Base-by-base conservation (phyloP, 2,888 invertebrate genomes). In the Aspidiotus destructor region DNA sequence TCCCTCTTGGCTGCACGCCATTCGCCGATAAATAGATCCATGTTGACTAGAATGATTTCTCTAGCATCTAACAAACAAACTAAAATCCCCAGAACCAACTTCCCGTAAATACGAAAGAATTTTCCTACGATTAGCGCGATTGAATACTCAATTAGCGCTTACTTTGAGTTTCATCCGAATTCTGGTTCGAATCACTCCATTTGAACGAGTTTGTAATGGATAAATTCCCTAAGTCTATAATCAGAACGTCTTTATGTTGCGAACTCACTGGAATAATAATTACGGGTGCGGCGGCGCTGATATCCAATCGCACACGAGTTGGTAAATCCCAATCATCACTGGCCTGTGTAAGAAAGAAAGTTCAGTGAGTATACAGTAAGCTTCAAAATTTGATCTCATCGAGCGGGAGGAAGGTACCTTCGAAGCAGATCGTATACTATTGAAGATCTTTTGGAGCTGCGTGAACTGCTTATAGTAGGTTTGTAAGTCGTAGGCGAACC, bases 401-500 rank as follows among this genome's bases (percentile, higher is more conserved):
- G 17, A 15, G 15, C 11, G 7, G 17, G 28, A 28, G 2, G 28
- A 28, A 28, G 5, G 74, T 62, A 84, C 81, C 75, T 83, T 80
- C 7, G 81, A 79, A 2, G 82, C 84, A 11, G 87, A 86, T 73
- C 87, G 82, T 74, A 85, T 80, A 71, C 83, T 80, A 7, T 81
- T 81, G 76, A 90, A 85, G 70, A 91, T 86, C 70, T 87, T 85
- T 75, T 92, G 88, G 62, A 94, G 79, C 75, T 92, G 87, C 7
- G 88, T 84, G 77, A 97, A 92, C 75, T 90, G 88, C 62, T 84
- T 80, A 72, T 91, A 87, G 79, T 95, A 96, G 6, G 90, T 87
- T 74, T 91, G 86, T 69, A 95, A 80, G 77, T 95, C 95, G 17
- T 86, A 85, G 63, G 95, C 85, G 80, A 97, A 98, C 67, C 95